Base-by-base conservation (phyloP, 2,888 invertebrate species). In the Nephrotoma guestfalica region DNA sequence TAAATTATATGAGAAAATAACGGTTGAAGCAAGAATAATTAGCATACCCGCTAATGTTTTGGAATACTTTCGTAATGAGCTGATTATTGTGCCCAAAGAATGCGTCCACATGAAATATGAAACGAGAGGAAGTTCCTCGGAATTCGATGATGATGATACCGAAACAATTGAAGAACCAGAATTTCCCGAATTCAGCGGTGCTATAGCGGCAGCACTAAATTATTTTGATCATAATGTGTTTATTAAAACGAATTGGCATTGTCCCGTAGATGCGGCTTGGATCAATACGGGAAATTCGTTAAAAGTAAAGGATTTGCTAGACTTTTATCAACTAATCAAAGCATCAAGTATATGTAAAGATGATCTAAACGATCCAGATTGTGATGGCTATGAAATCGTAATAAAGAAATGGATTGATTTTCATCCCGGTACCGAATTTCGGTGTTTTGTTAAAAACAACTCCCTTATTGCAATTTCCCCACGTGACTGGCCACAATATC, bases 211-310 rank as follows among this genome's bases (percentile, higher is more conserved):
- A 1, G 51, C 47, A 11, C n/a, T 87, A 0, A 87, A 88, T 41
- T 42, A 86, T 41, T 86, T 87, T 6, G 86, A 86, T 9, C 87
- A 87, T 4, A 30, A 83, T 4, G 87, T 86, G 3, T 89, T 88
- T 47, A 45, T 89, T 0, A 89, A 89, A 87, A 88, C 89, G 40
- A 88, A 88, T 51, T 89, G 88, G 89, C 88, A 88, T 40, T 87
- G 87, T 4, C 88, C 88, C 11, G 87, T 88, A 85, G 89, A 89
- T 87, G 88, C 89, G 15, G 86, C 87, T 47, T 89, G 89, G 89
- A 88, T 89, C 57, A 88, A 88, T 41, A 87, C 87, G 9, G 88
- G 88, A 9, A 88, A 88, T 85, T 88, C 88, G 7, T 87, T 88
- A 18, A 86, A 87, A 86, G 87, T 87, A 15, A 86, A 86, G 7